These are phyloP conservation scores for Liodrosophila aerea DNA, from an alignment of 2,888 invertebrate genomes.

Conservation along the genomic window DNA sequence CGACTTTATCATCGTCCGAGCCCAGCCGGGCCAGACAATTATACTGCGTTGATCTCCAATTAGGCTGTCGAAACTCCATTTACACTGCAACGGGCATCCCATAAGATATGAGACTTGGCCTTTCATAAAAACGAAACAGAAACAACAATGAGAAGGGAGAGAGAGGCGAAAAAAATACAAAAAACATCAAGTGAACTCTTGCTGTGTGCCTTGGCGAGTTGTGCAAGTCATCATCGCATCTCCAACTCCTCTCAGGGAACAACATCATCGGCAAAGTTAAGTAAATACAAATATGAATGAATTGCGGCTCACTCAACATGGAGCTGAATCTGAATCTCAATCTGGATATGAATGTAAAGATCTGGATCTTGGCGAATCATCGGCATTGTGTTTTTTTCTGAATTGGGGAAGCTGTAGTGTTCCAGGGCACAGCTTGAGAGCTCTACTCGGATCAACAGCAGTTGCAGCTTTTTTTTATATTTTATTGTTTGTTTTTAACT, in stretches of 20 bases:
- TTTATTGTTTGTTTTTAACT: conserved; percentile 22
- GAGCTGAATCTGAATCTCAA: conserved; percentile 28
- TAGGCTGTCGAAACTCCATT: conserved; percentile 79
- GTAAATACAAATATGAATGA: conserved; percentile 75
- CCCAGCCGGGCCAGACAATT: conserved; percentile 61
- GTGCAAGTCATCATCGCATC: conserved; percentile 64
- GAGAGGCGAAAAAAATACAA: conserved; percentile 23
- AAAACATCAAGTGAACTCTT: conserved; percentile 29
- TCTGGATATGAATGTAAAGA: conserved; percentile 44
- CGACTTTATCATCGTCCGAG: conserved; percentile 62
- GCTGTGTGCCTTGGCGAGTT: conserved; percentile 49
- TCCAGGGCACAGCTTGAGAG: conserved; percentile 62
- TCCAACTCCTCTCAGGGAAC: conserved; percentile 44
- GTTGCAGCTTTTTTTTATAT: conserved; percentile 53
- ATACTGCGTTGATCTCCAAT: conserved; percentile 76
- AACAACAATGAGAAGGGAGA: conserved; percentile 8
- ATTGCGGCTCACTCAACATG: conserved; percentile 50
- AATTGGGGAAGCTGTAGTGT: conserved; percentile 41
- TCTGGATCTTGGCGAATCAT: conserved; percentile 69
- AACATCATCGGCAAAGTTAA: conserved; percentile 62
- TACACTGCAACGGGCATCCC: conserved; percentile 70
- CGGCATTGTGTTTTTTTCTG: conserved; percentile 52
- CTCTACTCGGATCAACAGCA: conserved; percentile 46
- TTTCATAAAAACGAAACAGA: conserved; percentile 36
- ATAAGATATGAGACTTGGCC: conserved; percentile 57